Evolutionary conservation across 2,888 invertebrate genomes (phyloP).

Genomic region (Drosophila phalerata): DNA sequence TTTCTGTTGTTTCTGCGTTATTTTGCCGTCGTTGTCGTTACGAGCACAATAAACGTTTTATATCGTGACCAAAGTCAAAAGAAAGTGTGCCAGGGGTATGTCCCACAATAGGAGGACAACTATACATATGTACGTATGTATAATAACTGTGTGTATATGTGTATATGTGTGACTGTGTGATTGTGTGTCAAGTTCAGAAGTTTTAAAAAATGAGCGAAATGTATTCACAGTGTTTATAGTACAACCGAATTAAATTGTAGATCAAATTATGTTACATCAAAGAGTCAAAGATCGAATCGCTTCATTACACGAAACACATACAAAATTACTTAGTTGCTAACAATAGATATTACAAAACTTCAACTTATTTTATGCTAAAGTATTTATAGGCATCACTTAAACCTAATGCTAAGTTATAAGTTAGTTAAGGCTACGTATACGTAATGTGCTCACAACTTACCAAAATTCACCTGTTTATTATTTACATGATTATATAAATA

Average conservation of each 20-base stretch:
- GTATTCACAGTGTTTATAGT: constrained; percentile 30
- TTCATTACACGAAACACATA: constrained; percentile 5
- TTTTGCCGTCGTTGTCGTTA: constrained; percentile 53
- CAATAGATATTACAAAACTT: background rate
- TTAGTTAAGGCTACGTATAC: constrained; percentile 30
- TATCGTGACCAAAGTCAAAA: constrained; percentile 82
- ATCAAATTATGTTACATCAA: background rate
- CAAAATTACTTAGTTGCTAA: constrained; percentile 5
- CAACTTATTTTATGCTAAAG: background rate
- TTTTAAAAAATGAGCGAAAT: constrained; percentile 47
- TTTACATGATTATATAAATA: constrained; percentile 29
- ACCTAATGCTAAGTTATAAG: constrained; percentile 23
- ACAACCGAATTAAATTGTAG: constrained; percentile 32
- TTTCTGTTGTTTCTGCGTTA: constrained; percentile 60
- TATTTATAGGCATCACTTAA: background rate
- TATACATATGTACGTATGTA: constrained; percentile 3
- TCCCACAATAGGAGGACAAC: constrained; percentile 59
- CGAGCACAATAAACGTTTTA: constrained; percentile 78
- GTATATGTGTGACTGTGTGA: constrained; percentile 26
- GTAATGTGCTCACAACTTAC: constrained; percentile 13
- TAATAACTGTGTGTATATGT: constrained; percentile 1
- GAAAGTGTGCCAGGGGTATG: constrained; percentile 81
- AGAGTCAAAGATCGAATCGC: constrained; percentile 3
- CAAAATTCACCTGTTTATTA: constrained; percentile 25
- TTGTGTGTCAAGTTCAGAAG: constrained; percentile 51